Evolutionary conservation across 2,888 invertebrate species (phyloP), one percentile per base, ranked within the genome.

Genomic region (Apodemia duryi): DNA sequence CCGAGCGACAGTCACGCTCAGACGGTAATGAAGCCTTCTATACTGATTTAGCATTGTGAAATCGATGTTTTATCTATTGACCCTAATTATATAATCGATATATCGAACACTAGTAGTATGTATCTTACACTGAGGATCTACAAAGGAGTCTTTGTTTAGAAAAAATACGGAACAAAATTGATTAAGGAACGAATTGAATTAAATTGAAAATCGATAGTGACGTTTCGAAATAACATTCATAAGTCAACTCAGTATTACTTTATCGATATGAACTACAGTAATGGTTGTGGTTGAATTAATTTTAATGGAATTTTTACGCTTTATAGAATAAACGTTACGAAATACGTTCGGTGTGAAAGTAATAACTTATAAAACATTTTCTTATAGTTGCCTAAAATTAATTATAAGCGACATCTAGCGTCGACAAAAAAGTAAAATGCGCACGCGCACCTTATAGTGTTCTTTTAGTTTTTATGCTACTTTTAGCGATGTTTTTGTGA

Each of bases 121-220:
- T 80, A 78, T 81, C 79, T 85, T 81, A 57, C 83, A 81, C 81
- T 82, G 85, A 82, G 82, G 84, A 82, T 80, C 77, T 77, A 80
- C 79, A 80, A 78, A 85, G 83, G 82, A 83, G 80, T 83, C 84
- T 81, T 79, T 80, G 79, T 84, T 85, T 78, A 78, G 77, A 85
- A 88, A 85, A 86, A 88, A 88, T 80, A 82, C 85, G 84, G 79
- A 86, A 89, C 85, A 86, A 87, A 88, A 91, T 88, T 88, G 90
- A 89, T 89, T 90, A 89, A 89, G 90, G 90, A 92, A 91, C 91
- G 91, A 92, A 92, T 92, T 85, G 91, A 82, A 86, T 88, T 90
- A 91, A 91, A 91, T 92, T 91, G 91, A 87, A 91, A 91, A 89
- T 83, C 90, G 91, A 91, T 91, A 90, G 90, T 90, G 90, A 88